Percentiles rank a stretch among this genome's conserved stretches.
Evolutionary conservation across 2,888 invertebrate species (phyloP).

Genomic region (Malachius bipustulatus): DNA sequence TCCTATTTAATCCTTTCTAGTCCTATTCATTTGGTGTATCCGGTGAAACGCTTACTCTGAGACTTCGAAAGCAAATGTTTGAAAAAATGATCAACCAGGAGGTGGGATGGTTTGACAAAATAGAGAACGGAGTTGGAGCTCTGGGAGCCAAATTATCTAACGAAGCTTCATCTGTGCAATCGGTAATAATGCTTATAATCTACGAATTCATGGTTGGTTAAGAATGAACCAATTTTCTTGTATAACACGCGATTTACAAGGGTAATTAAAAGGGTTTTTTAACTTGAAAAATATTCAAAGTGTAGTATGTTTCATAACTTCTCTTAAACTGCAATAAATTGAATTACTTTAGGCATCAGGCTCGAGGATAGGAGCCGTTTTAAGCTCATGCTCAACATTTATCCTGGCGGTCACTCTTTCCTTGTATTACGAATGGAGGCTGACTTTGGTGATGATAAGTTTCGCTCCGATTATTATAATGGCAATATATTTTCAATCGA

Average conservation of each 20-base stretch:
- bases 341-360: background rate
- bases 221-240: too few relatives aligned
- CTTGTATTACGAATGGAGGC: background rate
- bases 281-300: too few relatives aligned
- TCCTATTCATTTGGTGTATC: slow-evolving; percentile 56
- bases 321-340: too few relatives aligned
- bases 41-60: slow-evolving; percentile 65
- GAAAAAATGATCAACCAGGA: slow-evolving; percentile 58
- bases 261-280: too few relatives aligned
- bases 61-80: slow-evolving; percentile 55
- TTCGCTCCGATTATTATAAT: background rate
- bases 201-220: too few relatives aligned
- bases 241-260: too few relatives aligned
- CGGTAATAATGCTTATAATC: too few relatives aligned
- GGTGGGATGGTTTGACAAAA: slow-evolving; percentile 61
- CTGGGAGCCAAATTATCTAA: slow-evolving; percentile 62
- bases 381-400: background rate
- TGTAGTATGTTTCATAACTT: too few relatives aligned
- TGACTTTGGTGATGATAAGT: background rate
- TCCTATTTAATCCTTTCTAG: slow-evolving; percentile 21
- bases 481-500: background rate
- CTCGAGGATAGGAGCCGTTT: background rate
- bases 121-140: slow-evolving; percentile 60
- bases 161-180: slow-evolving; percentile 68
- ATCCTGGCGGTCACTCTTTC: background rate